Base-by-base conservation (phyloP, 2,888 invertebrate genomes). In the Girardia tigrina region DNA sequence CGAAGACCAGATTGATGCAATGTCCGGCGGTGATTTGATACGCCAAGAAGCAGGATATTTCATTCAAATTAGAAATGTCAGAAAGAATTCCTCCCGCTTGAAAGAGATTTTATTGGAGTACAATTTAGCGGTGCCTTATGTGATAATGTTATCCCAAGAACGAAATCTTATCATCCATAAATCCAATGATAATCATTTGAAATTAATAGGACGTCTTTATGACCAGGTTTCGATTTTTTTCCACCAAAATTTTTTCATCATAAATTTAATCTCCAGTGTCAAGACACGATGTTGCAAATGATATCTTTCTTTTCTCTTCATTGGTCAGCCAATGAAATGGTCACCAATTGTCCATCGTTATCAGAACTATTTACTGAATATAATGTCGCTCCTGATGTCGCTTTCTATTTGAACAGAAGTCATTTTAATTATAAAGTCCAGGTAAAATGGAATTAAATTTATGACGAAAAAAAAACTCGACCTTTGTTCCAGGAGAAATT, bases 231-330 rank as follows among this genome's bases (percentile, higher is more conserved):
- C n/a, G n/a, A n/a, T n/a, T n/a, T n/a, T n/a, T n/a, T n/a, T n/a
- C n/a, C n/a, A n/a, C n/a, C n/a, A n/a, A n/a, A n/a, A n/a, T n/a
- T n/a, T n/a, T n/a, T n/a, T n/a, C n/a, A n/a, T n/a, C n/a, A n/a
- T n/a, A n/a, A n/a, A n/a, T n/a, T n/a, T n/a, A n/a, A n/a, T n/a
- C n/a, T 90, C 83, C 90, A 97, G 87, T 98, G 97, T 83, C 97
- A 97, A 85, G 98, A 98, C 83, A 94, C 97, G 0, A 86, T 99
- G 78, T 93, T 97, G 20, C 98, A 99, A 85, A 94, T 95, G 82
- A 94, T 94, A 75, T 92, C 92, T 27, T 99, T 98, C 85, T 87
- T 99, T 78, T 91, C 92, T 0, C 90, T 91, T 26, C 92, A 92
- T 27, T 89, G 95, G 83, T 92, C 91, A 1, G 90, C 92, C 16